Percentiles rank a stretch among this genome's conserved stretches.
Evolutionary conservation across 1,140 invertebrate genomes (phyloP).

Genomic region (Phortica variegata): DNA sequence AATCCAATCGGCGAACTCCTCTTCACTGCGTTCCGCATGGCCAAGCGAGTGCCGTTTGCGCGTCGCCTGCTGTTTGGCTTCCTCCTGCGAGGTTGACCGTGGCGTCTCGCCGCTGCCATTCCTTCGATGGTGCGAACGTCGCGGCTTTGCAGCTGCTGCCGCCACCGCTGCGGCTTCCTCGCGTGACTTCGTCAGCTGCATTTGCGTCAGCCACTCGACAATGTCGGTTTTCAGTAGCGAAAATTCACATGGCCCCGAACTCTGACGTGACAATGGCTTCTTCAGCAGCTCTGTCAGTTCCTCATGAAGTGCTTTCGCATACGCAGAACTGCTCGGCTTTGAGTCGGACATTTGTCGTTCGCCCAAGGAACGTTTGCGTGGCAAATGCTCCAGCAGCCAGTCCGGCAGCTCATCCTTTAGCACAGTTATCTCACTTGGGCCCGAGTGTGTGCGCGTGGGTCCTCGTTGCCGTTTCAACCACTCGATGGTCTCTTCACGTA

Average conservation of each 20-base stretch:
- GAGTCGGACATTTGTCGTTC: slow-evolving; percentile 25
- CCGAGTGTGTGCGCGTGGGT: slow-evolving; percentile 46
- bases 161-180: slow-evolving; percentile 5
- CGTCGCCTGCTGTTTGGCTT: slow-evolving; percentile 26
- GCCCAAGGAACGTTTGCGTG: slow-evolving; percentile 30
- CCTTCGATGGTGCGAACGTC: slow-evolving; percentile 44
- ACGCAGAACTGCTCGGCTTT: slow-evolving; percentile 34
- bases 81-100: slow-evolving; percentile 51
- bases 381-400: slow-evolving; percentile 51
- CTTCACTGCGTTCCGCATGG: slow-evolving; percentile 38
- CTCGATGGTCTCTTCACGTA: slow-evolving; percentile 51
- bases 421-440: slow-evolving; percentile 51
- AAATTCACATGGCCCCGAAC: slow-evolving; percentile 49
- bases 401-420: slow-evolving; percentile 52
- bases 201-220: slow-evolving; percentile 55
- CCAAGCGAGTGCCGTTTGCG: slow-evolving; percentile 52
- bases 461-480: slow-evolving; percentile 33
- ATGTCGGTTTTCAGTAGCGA: slow-evolving; percentile 52
- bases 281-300: slow-evolving; percentile 45
- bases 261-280: slow-evolving; percentile 49
- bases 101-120: slow-evolving; percentile 51
- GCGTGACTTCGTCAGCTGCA: slow-evolving; percentile 32
- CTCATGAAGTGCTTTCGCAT: slow-evolving; percentile 42
- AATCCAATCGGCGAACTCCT: slow-evolving; percentile 47
- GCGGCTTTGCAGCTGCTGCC: slow-evolving; percentile 5